phyloP scores from a whole-genome alignment of 2,113 vertebrate genomes.

The Oreochromis spilurus region DNA sequence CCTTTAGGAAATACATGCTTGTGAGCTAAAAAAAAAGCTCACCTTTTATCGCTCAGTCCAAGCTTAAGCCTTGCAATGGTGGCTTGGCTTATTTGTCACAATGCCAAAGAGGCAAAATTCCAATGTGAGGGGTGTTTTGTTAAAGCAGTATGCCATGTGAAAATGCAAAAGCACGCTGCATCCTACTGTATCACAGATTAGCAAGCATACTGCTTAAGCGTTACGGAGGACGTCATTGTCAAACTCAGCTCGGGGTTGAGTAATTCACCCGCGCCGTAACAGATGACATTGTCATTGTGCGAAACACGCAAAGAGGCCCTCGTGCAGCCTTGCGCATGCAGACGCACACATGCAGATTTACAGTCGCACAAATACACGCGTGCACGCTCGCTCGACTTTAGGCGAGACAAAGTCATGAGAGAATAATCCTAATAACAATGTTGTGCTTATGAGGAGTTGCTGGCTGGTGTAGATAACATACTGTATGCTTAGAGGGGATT shows the following conservation, averaged over 20 bases:
- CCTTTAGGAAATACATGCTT: background rate
- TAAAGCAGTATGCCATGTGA: background rate
- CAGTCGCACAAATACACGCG: background rate
- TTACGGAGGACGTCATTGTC: constrained; percentile 24
- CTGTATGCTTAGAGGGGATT: constrained; percentile 26
- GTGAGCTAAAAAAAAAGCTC: background rate
- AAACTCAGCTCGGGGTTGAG: background rate
- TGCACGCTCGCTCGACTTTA: background rate
- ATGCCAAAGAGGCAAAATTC: constrained; percentile 11
- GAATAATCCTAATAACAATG: constrained; percentile 29
- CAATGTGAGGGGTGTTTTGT: background rate
- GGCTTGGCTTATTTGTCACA: background rate
- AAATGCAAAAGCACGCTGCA: background rate
- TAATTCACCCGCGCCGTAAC: background rate
- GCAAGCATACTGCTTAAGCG: background rate
- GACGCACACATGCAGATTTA: background rate
- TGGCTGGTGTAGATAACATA: constrained; percentile 45
- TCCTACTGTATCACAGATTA: constrained; percentile 1
- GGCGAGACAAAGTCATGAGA: constrained; percentile 25
- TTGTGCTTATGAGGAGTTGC: constrained; percentile 9
- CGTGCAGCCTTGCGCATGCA: background rate
- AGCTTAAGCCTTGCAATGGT: constrained; percentile 8
- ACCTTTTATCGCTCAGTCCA: background rate
- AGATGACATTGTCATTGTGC: constrained; percentile 3
- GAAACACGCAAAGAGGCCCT: background rate